Conservation (phyloP, 1,140 invertebrate genomes). For the Stratiolaelaps scimitus region DNA sequence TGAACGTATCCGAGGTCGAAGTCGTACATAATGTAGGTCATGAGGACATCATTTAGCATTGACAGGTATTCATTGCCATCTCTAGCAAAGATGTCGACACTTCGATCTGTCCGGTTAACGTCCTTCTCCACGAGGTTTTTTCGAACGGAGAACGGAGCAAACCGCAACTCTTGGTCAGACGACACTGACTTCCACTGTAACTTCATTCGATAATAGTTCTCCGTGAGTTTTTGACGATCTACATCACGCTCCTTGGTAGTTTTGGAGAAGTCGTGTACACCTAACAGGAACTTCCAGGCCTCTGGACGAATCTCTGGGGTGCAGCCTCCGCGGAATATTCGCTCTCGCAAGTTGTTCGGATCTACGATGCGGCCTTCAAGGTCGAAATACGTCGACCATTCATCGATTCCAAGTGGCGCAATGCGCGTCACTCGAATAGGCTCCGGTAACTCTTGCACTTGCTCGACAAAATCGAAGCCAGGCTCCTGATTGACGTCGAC, state of each 20-base stretch:
- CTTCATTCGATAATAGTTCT: slow-evolving; percentile 91
- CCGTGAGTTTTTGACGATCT: slow-evolving; percentile 38
- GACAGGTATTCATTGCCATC: slow-evolving; percentile 78
- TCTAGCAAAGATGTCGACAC: slow-evolving; percentile 74
- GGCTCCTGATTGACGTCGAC: slow-evolving; percentile 44
- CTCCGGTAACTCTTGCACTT: slow-evolving; percentile 38
- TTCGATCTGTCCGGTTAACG: slow-evolving; percentile 87
- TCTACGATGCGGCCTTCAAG: slow-evolving; percentile 52
- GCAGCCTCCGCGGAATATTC: slow-evolving; percentile 59
- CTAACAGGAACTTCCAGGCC: slow-evolving; percentile 89
- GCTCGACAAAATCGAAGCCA: slow-evolving; percentile 43
- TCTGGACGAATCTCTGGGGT: slow-evolving; percentile 52
- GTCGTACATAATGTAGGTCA: slow-evolving; percentile 99
- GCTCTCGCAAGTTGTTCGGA: slow-evolving; percentile 44
- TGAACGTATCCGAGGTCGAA: slow-evolving; percentile 93
- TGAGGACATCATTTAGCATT: slow-evolving; percentile 75
- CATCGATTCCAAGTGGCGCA: slow-evolving; percentile 56
- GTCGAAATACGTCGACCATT: slow-evolving; percentile 66
- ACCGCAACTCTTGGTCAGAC: slow-evolving; percentile 69
- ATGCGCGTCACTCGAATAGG: slow-evolving; percentile 45
- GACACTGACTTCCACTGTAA: slow-evolving; percentile 87
- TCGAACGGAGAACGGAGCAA: slow-evolving; percentile 71
- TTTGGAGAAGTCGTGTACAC: slow-evolving; percentile 72
- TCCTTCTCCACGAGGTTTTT: slow-evolving; percentile 98
- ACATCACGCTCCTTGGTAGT: slow-evolving; percentile 55